Evolutionary conservation across 2,113 vertebrate genomes (phyloP), one percentile per base, ranked within the genome.

Genomic region (Platysteira castanea): DNA sequence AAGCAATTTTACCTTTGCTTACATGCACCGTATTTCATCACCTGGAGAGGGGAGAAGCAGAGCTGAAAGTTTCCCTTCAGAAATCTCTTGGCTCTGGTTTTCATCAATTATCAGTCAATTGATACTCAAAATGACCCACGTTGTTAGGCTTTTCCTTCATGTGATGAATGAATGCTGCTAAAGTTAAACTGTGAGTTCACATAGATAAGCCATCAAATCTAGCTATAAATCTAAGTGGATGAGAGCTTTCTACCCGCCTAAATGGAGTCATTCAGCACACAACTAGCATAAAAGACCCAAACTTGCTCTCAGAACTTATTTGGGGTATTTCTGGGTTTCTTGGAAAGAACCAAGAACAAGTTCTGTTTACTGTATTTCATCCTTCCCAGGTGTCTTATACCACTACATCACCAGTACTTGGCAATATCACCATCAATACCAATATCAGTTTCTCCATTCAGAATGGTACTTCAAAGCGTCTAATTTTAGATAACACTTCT

Each of bases 1-100:
- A 65, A 81, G 3, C 15, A 52, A 74, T 9, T 5, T 13, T 35
- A 31, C 13, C 27, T 67, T 67, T 57, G 6, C 30, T 67, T 41
- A 31, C 3, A 5, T 6, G 3, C 4, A 4, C 14, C 20, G 44
- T 31, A 22, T 50, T 54, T 24, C 31, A 77, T 70, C 0, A 2
- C 3, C 24, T 57, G 17, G 4, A 37, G 19, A 65, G 5, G 4
- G 30, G 23, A 80, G 63, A 68, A 74, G 14, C 24, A 50, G 76
- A 83, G 21, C 2, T 41, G 49, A 73, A 70, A 35, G 2, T 20
- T 67, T 79, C 56, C 22, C 52, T 78, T 93, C 69, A 71, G 56
- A 89, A 93, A 78, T 5, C 20, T 50, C n/a, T 63, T 4, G 0
- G 6, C 23, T 84, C 53, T 86, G 75, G 2, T 74, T 96, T 95